phyloP scores from a whole-genome alignment of 2,888 invertebrate genomes.

The Cheilosia variabilis region DNA sequence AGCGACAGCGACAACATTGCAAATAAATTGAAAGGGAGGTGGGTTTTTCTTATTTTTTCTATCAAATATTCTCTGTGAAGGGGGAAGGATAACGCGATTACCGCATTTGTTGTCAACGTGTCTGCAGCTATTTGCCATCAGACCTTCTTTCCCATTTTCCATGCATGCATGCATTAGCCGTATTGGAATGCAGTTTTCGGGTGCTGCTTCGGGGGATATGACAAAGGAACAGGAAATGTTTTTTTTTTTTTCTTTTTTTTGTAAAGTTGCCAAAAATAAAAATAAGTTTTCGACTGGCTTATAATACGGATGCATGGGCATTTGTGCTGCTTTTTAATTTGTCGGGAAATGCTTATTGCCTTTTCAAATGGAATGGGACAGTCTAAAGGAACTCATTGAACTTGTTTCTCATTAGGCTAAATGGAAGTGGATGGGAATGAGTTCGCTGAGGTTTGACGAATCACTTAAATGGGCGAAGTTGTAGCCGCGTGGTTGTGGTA shows the following conservation, averaged over 20 bases:
- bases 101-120: slow-evolving; percentile 41
- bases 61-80: slow-evolving; percentile 6
- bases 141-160: slow-evolving; percentile 6
- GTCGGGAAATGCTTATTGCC: slow-evolving; percentile 11
- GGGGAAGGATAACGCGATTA: slow-evolving; percentile 57
- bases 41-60: neutral
- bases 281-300: slow-evolving; percentile 42
- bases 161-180: slow-evolving; percentile 60
- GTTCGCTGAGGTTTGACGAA: neutral
- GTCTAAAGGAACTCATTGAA: neutral
- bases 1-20: slow-evolving; percentile 37
- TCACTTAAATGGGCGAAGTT: neutral
- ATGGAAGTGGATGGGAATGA: neutral
- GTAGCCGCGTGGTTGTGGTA: too few species aligned
- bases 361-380: neutral
- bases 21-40: slow-evolving; percentile 66
- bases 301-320: slow-evolving; percentile 61
- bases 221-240: neutral
- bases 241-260: slow-evolving; percentile 57
- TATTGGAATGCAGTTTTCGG: slow-evolving; percentile 55
- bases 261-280: slow-evolving; percentile 61
- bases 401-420: slow-evolving; percentile 16
- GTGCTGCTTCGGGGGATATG: neutral
- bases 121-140: slow-evolving; percentile 22
- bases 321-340: slow-evolving; percentile 56